Evolutionary conservation across 2,797 vertebrate species (phyloP), one percentile per base, ranked within the genome.

Genomic region (Pelochelys cantorii): DNA sequence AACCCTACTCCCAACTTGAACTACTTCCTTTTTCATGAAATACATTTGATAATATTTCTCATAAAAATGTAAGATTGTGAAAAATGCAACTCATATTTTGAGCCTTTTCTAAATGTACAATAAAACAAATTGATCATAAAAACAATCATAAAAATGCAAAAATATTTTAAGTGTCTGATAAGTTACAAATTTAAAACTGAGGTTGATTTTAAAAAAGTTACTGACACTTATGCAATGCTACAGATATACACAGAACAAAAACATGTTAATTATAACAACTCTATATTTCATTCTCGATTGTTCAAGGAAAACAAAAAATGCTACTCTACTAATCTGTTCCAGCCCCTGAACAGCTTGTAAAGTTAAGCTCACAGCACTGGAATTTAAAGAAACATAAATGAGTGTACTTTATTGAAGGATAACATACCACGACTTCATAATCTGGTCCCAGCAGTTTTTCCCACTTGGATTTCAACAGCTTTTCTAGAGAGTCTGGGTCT

Each of bases 371-470:
- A 92, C 86, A 92, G 78, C 87, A 68, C 88, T 86, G 88, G 86
- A 87, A 96, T 90, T 92, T 95, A 83, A 96, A 97, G 93, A 91
- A 94, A 95, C 90, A 95, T 60, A 95, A 54, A 34, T 55, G 34
- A 92, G 37, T 59, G 48, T 17, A 93, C 94, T 93, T 95, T 92
- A 93, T 65, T 79, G 83, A 84, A 94, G 85, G 86, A 92, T 94
- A 95, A 97, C 99, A 98, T 98, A 99, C 99, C 99, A 99, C 98
- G 97, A 99, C 99, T 97, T 98, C 96, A 27, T 99, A 99, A 93
- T 98, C 98, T 22, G 99, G 98, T 87, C 99, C 99, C 94, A 99
- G 97, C 42, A 99, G 97, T 83, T 98, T 98, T 96, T 99, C 98
- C 99, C 99, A 99, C 94, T 99, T 99, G 93, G 98, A 98, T 95